A percentile compares a stretch with the other conserved stretches of the same genome.
Evolutionary conservation across 2,797 vertebrate species (phyloP).

Genomic region (Microcaecilia unicolor): DNA sequence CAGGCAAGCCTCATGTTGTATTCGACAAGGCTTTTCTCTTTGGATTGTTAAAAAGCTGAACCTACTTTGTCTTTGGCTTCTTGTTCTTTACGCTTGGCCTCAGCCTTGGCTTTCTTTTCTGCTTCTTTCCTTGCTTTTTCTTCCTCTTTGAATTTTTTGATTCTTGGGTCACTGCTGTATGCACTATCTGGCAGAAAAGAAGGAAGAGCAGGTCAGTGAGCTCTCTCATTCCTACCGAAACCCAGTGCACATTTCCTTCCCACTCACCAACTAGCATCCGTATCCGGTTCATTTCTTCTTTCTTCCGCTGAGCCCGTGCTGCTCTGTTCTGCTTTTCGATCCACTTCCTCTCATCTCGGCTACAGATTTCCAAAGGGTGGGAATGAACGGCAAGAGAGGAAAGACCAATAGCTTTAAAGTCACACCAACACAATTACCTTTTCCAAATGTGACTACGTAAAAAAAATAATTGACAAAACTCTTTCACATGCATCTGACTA

Average conservation of each 20-base stretch:
- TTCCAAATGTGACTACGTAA: too few relatives aligned
- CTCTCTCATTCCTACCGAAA: too few relatives aligned
- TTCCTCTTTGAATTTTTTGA: conserved; percentile 97
- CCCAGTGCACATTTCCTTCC: too few relatives aligned
- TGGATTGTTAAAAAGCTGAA: too few relatives aligned
- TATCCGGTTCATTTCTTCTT: conserved; percentile 97
- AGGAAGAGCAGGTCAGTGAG: neutral
- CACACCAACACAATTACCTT: too few relatives aligned
- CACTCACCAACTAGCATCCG: conserved; percentile 85
- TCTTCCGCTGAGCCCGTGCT: conserved; percentile 86
- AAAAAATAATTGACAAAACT: too few relatives aligned
- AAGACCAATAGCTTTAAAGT: too few relatives aligned
- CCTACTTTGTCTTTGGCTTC: conserved; percentile 88
- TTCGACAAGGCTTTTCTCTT: too few relatives aligned
- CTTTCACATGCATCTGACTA: too few relatives aligned
- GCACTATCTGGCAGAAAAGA: conserved; percentile 72
- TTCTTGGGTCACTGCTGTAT: conserved; percentile 91
- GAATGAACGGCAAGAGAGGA: too few relatives aligned
- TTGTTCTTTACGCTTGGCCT: conserved; percentile 89
- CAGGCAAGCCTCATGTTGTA: too few relatives aligned
- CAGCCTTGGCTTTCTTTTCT: conserved; percentile 92
- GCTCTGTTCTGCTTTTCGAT: conserved; percentile 97
- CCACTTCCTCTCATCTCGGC: conserved; percentile 94
- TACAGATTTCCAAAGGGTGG: conserved; percentile 40
- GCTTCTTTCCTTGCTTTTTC: conserved; percentile 95